Evolutionary conservation across 2,888 invertebrate species (phyloP).

Genomic region (Margaritifera margaritifera): DNA sequence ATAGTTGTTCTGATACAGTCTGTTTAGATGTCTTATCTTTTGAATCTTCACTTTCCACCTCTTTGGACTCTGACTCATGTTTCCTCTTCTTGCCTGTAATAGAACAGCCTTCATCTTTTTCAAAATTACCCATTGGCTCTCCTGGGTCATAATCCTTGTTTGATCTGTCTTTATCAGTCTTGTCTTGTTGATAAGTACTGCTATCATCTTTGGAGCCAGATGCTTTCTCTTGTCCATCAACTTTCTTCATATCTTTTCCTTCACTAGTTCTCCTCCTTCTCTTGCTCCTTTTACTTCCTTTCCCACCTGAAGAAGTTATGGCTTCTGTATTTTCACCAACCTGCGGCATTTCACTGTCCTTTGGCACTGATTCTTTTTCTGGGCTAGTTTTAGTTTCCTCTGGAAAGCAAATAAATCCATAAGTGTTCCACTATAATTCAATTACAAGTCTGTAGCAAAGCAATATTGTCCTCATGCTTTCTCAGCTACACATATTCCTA

Average conservation of each 20-base stretch:
- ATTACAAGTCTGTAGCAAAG: too few species aligned
- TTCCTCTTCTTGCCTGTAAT: neutral
- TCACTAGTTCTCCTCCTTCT: neutral
- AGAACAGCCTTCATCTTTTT: neutral
- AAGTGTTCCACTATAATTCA: too few species aligned
- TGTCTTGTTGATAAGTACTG: too few species aligned
- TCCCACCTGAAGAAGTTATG: neutral
- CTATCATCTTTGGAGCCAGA: too few species aligned
- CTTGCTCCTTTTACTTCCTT: neutral
- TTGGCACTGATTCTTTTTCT: neutral
- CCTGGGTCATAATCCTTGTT: neutral
- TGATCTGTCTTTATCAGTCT: too few species aligned
- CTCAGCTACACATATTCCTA: too few species aligned
- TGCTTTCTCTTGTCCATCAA: neutral
- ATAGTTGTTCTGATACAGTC: neutral
- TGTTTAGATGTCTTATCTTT: slow-evolving; percentile 6
- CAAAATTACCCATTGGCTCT: neutral
- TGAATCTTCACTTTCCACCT: slow-evolving; percentile 8
- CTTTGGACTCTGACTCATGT: neutral
- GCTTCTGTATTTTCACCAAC: too few species aligned
- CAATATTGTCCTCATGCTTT: too few species aligned
- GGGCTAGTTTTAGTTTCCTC: slow-evolving; percentile 6
- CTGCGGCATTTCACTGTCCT: too few species aligned
- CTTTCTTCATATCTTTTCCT: neutral
- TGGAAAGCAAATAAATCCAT: slow-evolving; percentile 14